These are phyloP conservation scores for Rhizoglyphus robini DNA, from an alignment of 1,140 invertebrate genomes.

Conservation along the genomic window DNA sequence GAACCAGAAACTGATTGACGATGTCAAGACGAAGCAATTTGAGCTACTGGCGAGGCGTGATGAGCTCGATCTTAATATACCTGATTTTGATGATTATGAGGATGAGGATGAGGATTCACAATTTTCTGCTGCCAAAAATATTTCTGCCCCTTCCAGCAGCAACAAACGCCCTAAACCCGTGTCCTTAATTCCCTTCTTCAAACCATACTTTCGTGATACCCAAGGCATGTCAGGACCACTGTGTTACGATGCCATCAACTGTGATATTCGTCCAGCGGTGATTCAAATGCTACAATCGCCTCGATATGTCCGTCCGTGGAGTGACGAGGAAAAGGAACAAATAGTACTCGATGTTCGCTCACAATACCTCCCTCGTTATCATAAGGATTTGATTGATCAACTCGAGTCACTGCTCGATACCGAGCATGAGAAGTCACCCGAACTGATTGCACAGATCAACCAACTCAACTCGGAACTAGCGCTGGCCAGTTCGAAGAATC, in stretches of 20 bases:
- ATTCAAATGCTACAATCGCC: not conserved
- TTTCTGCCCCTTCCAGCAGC: too few relatives aligned
- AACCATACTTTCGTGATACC: slow-evolving; percentile 21
- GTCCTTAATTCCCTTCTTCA: slow-evolving; percentile 13
- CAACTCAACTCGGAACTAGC: not conserved
- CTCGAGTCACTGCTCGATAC: not conserved
- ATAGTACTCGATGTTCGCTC: not conserved
- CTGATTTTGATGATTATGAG: too few relatives aligned
- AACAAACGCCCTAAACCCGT: too few relatives aligned
- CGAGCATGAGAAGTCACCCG: not conserved
- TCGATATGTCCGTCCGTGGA: not conserved
- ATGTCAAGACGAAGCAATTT: not conserved
- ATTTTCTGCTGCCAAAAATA: too few relatives aligned
- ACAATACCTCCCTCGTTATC: not conserved
- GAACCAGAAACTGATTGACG: not conserved
- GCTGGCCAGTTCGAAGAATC: not conserved
- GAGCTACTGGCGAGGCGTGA: not conserved
- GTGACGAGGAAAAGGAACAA: not conserved
- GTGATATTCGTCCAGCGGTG: not conserved
- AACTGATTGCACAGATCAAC: slow-evolving; percentile 8
- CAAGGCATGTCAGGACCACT: slow-evolving; percentile 12
- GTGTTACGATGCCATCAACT: not conserved
- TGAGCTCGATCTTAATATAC: not conserved
- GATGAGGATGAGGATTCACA: too few relatives aligned
- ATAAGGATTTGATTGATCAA: too few relatives aligned